Evolutionary conservation across 2,888 invertebrate genomes (phyloP).

Genomic region (Seira musarum): DNA sequence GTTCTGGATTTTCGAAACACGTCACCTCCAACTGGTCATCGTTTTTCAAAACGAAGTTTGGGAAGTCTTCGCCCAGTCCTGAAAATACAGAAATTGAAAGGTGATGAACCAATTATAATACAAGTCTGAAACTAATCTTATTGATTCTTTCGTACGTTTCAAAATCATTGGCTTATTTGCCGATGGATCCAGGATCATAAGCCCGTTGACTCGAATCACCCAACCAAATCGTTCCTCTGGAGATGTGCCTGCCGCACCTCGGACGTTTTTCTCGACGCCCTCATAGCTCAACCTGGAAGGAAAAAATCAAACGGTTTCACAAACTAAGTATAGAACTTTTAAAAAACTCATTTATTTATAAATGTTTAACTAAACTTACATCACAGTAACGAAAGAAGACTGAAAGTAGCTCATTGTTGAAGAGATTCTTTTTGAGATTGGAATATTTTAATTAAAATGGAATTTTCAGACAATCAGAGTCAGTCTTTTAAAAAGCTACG

Average conservation of each 20-base stretch:
- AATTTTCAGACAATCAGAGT: too few species aligned
- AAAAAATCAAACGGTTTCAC: constrained; percentile 3
- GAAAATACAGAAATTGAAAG: too few species aligned
- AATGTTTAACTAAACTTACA: constrained; percentile 5
- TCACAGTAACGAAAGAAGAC: constrained; percentile 8
- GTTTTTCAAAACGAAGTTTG: constrained; percentile 15
- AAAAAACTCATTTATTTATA: neutral
- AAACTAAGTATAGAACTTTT: neutral
- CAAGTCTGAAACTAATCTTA: too few species aligned
- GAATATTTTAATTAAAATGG: neutral
- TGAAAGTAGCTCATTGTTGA: neutral
- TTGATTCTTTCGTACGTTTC: neutral
- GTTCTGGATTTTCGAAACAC: constrained; percentile 31
- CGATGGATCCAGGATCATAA: constrained; percentile 1
- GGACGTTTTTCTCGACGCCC: constrained; percentile 17
- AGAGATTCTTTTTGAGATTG: too few species aligned
- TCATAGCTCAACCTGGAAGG: constrained; percentile 37
- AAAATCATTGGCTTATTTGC: neutral
- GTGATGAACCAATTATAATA: too few species aligned
- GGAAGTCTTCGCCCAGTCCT: neutral
- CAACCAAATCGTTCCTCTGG: constrained; percentile 39
- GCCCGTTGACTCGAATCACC: constrained; percentile 41
- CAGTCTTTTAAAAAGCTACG: neutral
- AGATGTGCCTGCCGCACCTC: neutral
- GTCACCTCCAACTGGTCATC: constrained; percentile 24